These are phyloP conservation scores for Platichthys stellatus DNA, from an alignment of 2,113 vertebrate genomes.

Conservation along the genomic window DNA sequence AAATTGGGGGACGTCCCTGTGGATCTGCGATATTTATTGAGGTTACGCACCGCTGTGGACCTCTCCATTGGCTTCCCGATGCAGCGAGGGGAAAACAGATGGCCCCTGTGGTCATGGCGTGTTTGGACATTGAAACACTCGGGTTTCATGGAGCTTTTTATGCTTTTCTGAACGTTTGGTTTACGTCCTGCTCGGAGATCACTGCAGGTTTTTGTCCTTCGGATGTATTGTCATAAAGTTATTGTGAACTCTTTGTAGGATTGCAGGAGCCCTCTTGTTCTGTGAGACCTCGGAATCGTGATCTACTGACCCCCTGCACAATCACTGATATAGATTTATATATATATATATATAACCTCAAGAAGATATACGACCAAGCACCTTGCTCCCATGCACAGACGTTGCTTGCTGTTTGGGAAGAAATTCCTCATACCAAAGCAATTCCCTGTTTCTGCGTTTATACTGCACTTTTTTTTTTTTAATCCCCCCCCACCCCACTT, in stretches of 20 bases:
- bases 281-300: slow-evolving; percentile 9
- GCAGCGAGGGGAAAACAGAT: slow-evolving; percentile 79
- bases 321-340: neutral
- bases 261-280: slow-evolving; percentile 29
- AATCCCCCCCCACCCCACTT: slow-evolving; percentile 17
- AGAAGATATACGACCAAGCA: slow-evolving; percentile 16
- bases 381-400: neutral
- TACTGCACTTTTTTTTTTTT: slow-evolving; percentile 29
- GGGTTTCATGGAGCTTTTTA: slow-evolving; percentile 79
- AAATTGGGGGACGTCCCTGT: slow-evolving; percentile 72
- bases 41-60: slow-evolving; percentile 77
- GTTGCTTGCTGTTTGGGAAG: slow-evolving; percentile 34
- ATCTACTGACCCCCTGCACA: slow-evolving; percentile 34
- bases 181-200: slow-evolving; percentile 70
- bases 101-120: slow-evolving; percentile 73
- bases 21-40: slow-evolving; percentile 79
- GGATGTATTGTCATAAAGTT: slow-evolving; percentile 54
- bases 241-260: slow-evolving; percentile 36
- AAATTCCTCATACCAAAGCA: slow-evolving; percentile 75
- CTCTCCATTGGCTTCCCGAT: slow-evolving; percentile 65
- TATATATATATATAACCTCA: slow-evolving; percentile 22
- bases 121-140: slow-evolving; percentile 81
- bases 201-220: slow-evolving; percentile 54
- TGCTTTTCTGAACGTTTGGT: slow-evolving; percentile 74
- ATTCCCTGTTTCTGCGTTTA: slow-evolving; percentile 58